phyloP scores from a whole-genome alignment of 2,797 vertebrate species.

The Myotis daubentonii region DNA sequence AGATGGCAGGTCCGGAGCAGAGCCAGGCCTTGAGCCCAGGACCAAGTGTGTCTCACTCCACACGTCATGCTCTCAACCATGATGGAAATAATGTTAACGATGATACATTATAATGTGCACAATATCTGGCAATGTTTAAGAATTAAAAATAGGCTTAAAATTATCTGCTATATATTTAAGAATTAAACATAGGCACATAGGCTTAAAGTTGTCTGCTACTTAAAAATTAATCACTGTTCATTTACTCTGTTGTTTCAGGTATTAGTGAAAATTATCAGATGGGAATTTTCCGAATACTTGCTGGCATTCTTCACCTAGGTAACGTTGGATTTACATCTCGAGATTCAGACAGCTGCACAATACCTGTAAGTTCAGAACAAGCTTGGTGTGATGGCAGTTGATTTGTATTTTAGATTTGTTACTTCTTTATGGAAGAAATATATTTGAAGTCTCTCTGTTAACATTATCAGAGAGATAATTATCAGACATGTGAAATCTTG shows the following conservation, averaged over 20 bases:
- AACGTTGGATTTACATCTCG: conserved; percentile 94
- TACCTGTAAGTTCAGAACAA: conserved; percentile 89
- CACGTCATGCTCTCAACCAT: background rate
- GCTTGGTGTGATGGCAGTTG: background rate
- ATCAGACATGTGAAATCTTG: background rate
- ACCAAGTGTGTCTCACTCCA: background rate
- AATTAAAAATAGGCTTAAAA: background rate
- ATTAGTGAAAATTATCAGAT: conserved; percentile 96
- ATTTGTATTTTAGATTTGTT: conserved; percentile 50
- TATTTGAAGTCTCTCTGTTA: conserved; percentile 16
- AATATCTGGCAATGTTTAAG: background rate
- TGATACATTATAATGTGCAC: background rate
- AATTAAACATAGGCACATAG: background rate
- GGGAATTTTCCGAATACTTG: conserved; percentile 96
- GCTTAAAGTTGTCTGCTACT: background rate
- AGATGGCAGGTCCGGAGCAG: background rate
- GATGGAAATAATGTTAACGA: background rate
- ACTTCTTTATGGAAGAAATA: background rate
- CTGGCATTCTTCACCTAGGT: conserved; percentile 96
- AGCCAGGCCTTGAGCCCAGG: background rate
- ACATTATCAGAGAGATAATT: conserved; percentile 2
- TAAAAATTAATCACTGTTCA: conserved; percentile 46
- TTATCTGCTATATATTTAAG: conserved; percentile 5
- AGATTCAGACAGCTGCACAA: conserved; percentile 95
- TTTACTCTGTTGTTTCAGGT: conserved; percentile 85